phyloP scores from a whole-genome alignment of 2,797 vertebrate species.

The Spinus olivaceus region DNA sequence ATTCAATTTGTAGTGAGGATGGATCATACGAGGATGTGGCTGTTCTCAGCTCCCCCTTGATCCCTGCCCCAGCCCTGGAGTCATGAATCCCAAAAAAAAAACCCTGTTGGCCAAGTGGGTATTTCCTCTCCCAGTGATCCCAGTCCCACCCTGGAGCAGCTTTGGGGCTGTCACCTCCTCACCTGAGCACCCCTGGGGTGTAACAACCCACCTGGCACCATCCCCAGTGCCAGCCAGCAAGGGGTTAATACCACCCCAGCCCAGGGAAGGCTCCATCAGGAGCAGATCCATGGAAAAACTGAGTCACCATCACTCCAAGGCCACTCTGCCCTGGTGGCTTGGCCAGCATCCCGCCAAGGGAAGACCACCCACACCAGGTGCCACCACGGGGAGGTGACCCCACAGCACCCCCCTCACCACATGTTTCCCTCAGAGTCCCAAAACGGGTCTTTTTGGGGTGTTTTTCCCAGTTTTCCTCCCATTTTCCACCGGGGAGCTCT shows the following conservation, averaged over 20 bases:
- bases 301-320: not conserved
- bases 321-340: rapidly evolving
- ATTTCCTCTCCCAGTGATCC: not conserved
- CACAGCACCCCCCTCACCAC: rapidly evolving
- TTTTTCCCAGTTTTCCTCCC: not conserved
- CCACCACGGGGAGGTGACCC: rapidly evolving
- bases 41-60: not conserved
- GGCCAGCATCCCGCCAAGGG: not conserved
- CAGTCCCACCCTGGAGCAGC: not conserved
- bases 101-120: not conserved
- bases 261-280: not conserved
- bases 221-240: rapidly evolving
- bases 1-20: not conserved
- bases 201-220: rapidly evolving
- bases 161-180: rapidly evolving
- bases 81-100: not conserved
- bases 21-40: not conserved
- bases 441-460: rapidly evolving
- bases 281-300: not conserved
- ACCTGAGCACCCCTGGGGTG: rapidly evolving
- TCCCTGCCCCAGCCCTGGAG: not conserved
- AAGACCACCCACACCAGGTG: not conserved
- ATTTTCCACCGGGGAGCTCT: rapidly evolving
- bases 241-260: not conserved
- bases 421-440: rapidly evolving